Evolutionary conservation across 2,888 invertebrate species (phyloP).

Genomic region (Nymphalis urticae): DNA sequence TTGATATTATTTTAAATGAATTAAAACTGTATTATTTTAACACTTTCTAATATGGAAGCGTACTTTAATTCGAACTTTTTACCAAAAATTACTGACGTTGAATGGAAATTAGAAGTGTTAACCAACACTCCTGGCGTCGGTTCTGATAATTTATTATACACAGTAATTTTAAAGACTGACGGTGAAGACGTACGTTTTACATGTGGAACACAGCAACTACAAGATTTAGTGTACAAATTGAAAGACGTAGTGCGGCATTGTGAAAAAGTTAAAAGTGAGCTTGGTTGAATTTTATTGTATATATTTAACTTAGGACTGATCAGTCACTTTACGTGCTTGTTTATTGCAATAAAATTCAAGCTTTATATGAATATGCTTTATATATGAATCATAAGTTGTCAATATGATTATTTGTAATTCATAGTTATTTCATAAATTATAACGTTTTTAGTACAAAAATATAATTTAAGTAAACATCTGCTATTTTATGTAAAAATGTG

Average conservation of each 20-base stretch:
- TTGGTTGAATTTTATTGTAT: constrained; percentile 45
- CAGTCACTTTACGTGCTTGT: not conserved
- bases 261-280: constrained; percentile 75
- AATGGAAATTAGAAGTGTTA: constrained; percentile 83
- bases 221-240: constrained; percentile 85
- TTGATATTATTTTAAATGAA: too few species aligned
- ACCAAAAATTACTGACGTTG: constrained; percentile 80
- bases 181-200: constrained; percentile 80
- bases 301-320: not conserved
- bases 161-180: constrained; percentile 68
- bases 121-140: constrained; percentile 68
- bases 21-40: too few species aligned
- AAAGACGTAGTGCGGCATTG: constrained; percentile 84
- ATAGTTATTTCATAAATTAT: too few species aligned
- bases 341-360: not conserved
- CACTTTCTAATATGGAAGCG: constrained; percentile 35
- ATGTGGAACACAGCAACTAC: constrained; percentile 83
- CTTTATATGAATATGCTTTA: constrained; percentile 8
- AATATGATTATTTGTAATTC: not conserved
- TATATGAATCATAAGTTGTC: not conserved
- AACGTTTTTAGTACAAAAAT: not conserved
- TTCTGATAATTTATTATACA: constrained; percentile 71
- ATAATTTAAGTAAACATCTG: not conserved
- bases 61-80: constrained; percentile 47
- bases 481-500: not conserved